Base-by-base conservation (phyloP, 1,140 invertebrate species). In the Venustaconcha ellipsiformis region DNA sequence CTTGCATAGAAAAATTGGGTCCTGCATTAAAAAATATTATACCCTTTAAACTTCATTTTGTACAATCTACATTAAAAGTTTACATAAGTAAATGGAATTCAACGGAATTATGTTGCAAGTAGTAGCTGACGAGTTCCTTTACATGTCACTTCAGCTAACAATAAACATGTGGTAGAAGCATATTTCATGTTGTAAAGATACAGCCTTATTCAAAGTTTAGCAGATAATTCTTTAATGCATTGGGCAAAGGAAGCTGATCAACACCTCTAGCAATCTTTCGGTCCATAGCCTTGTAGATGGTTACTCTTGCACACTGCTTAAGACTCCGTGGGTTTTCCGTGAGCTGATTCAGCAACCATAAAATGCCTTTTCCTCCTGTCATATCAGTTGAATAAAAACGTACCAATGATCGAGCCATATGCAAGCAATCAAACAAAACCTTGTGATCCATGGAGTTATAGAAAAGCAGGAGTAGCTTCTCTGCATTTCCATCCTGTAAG, bases 371-470 rank as follows among this genome's bases (percentile, higher is more conserved):
- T 2, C 80, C 75, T 2, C 80, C 75, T 55, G 80, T 79, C 15
- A 77, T 70, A 58, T 81, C 80, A 59, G 79, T 64, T 5, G 85
- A 82, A 77, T 87, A 81, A 65, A 84, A 82, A 6, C 80, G 78
- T 14, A 84, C 76, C 75, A 84, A 83, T 60, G 76, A 81, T 63
- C 80, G 79, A 4, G 86, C 83, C 23, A 81, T 78, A 48, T 74
- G 81, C 1, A 89, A 82, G 77, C 86, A 87, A n/a, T 86, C 79
- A 68, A 82, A 87, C 14, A 89, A 69, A 11, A 76, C 67, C 23
- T 78, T 70, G 72, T 89, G 87, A 30, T 83, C 84, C 88, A 89
- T 89, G 14, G 83, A 80, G 74, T 86, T 84, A 74, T 88, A 88
- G 72, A 89, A 89, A 56, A 89, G 71, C 59, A 81, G 58, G 14